Conservation (phyloP, 64 coral and sea anemone genomes). For the Stichodactyla mertensii region DNA sequence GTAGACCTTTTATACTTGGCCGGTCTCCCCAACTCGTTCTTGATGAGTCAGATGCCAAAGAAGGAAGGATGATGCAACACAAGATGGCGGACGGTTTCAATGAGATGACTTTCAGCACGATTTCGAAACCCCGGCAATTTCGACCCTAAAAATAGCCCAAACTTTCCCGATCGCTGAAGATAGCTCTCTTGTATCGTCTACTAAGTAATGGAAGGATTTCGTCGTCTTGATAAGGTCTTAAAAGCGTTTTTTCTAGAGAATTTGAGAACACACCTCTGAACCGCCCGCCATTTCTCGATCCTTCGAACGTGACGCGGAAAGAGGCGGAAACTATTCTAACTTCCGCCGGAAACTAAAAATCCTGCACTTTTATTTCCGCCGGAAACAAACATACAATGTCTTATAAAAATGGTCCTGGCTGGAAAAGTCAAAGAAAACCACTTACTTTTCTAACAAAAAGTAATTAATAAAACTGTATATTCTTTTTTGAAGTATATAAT, state of each 20-base stretch:
- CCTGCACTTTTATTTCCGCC: neutral
- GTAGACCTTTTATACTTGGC: neutral
- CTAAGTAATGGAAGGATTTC: neutral
- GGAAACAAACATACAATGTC: neutral
- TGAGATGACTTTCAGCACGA: constrained; percentile 5
- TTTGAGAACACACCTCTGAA: neutral
- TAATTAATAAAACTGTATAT: no score
- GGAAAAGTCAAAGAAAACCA: neutral
- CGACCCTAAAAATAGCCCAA: neutral
- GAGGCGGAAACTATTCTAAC: neutral
- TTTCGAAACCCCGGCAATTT: neutral
- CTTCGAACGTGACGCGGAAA: neutral
- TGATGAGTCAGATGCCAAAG: constrained; percentile 3
- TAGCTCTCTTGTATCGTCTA: neutral
- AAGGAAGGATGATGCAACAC: constrained; percentile 24
- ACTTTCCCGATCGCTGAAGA: neutral
- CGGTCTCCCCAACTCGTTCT: neutral
- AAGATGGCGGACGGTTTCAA: constrained; percentile 21
- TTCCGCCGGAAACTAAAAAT: neutral
- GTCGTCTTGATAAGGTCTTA: neutral
- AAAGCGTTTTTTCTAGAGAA: neutral
- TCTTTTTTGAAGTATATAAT: no score
- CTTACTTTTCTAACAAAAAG: neutral
- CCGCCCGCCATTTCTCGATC: constrained; percentile 22
- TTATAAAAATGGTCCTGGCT: neutral